Conservation (phyloP, 2,888 invertebrate genomes). For the Drosophila atripex region DNA sequence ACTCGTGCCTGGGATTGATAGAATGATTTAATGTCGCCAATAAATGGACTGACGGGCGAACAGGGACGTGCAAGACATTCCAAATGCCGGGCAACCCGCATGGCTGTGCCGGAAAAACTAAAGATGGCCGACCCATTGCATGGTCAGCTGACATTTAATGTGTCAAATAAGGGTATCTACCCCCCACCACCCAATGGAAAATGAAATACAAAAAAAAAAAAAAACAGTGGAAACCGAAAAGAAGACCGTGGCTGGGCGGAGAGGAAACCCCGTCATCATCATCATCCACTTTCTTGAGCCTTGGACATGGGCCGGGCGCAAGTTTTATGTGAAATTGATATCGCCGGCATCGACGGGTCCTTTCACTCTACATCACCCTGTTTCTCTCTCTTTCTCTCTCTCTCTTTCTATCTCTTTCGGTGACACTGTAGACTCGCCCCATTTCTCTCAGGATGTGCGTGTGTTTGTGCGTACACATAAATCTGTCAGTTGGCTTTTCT, state of each 20-base stretch:
- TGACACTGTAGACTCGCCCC: constrained; percentile 30
- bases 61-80: constrained; percentile 75
- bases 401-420: constrained; percentile 11
- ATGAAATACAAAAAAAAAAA: background rate
- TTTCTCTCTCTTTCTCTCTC: constrained; percentile 19
- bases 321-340: constrained; percentile 83
- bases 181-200: constrained; percentile 27
- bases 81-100: constrained; percentile 64
- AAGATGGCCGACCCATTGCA: constrained; percentile 81
- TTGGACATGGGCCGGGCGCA: constrained; percentile 43
- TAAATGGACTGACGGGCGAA: constrained; percentile 68
- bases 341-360: constrained; percentile 63
- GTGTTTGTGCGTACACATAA: constrained; percentile 76
- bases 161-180: constrained; percentile 81
- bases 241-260: background rate
- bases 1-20: constrained; percentile 81
- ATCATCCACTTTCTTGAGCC: constrained; percentile 67
- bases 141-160: constrained; percentile 81
- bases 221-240: background rate
- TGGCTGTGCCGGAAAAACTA: constrained; percentile 46
- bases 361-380: constrained; percentile 25
- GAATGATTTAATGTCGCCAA: constrained; percentile 83
- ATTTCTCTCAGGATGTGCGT: constrained; percentile 53
- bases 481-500: constrained; percentile 82
- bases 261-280: constrained; percentile 52